Evolutionary conservation across 2,113 vertebrate genomes (phyloP).

Genomic region (Heterotilapia buettikoferi): DNA sequence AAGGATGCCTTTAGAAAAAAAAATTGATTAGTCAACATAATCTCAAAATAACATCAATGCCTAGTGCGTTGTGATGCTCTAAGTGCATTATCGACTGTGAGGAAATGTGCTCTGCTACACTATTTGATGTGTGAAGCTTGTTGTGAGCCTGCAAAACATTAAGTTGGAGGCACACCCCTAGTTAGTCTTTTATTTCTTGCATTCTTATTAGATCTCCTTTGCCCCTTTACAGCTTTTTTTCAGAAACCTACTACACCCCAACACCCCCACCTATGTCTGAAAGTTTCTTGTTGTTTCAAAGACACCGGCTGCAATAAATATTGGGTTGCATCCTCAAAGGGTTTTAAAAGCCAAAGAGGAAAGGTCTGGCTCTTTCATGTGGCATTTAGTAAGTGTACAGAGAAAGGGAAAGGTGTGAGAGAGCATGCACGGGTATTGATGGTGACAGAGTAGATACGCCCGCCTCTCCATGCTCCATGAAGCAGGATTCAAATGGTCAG

Average conservation of each 20-base stretch:
- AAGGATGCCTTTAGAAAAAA: not conserved
- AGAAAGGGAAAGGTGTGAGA: constrained; percentile 26
- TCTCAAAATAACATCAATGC: not conserved
- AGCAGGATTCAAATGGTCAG: constrained; percentile 36
- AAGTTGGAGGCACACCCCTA: not conserved
- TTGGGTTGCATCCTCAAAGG: constrained; percentile 49
- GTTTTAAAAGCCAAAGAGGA: constrained; percentile 57
- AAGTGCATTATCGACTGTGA: not conserved
- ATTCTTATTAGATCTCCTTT: not conserved
- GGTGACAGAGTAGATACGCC: not conserved
- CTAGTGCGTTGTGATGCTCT: not conserved
- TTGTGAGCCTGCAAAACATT: not conserved
- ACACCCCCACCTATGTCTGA: not conserved
- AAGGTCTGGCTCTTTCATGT: constrained; percentile 65
- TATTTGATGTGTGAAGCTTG: not conserved
- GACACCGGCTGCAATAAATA: constrained; percentile 50
- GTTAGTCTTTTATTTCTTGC: not conserved
- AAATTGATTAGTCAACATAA: not conserved
- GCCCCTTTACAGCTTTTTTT: not conserved
- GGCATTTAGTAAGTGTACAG: constrained; percentile 38
- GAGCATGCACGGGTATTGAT: constrained; percentile 39
- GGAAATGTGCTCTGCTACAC: not conserved
- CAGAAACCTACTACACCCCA: not conserved
- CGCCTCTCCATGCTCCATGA: not conserved
- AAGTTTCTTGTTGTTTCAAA: constrained; percentile 66